phyloP scores from a whole-genome alignment of 2,113 vertebrate species.

The Zootoca vivipara region DNA sequence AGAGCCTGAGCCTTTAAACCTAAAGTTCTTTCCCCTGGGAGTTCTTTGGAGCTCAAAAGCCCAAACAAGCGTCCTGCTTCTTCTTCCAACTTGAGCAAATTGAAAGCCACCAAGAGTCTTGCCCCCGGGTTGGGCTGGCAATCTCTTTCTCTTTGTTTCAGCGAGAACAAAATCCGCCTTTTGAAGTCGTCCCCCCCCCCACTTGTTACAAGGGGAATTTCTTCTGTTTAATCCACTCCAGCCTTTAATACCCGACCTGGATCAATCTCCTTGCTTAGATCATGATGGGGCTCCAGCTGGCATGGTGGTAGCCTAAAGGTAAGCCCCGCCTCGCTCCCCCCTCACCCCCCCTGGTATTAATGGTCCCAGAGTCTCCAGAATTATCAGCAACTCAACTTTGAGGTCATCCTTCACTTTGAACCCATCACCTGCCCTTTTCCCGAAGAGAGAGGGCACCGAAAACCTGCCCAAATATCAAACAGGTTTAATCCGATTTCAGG shows the following conservation, averaged over 20 bases:
- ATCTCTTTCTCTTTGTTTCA: slow-evolving; percentile 80
- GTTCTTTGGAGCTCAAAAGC: slow-evolving; percentile 39
- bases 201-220: slow-evolving; percentile 80
- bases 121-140: slow-evolving; percentile 75
- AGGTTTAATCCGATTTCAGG: slow-evolving; percentile 63
- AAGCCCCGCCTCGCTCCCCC: background rate
- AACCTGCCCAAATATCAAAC: slow-evolving; percentile 51
- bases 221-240: slow-evolving; percentile 88
- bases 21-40: slow-evolving; percentile 58
- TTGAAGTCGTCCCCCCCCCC: slow-evolving; percentile 80
- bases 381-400: slow-evolving; percentile 62
- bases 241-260: slow-evolving; percentile 84
- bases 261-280: slow-evolving; percentile 82
- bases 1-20: slow-evolving; percentile 67
- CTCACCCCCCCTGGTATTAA: slow-evolving; percentile 25
- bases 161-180: slow-evolving; percentile 82
- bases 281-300: slow-evolving; percentile 73
- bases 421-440: slow-evolving; percentile 64
- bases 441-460: slow-evolving; percentile 29
- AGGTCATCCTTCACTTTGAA: slow-evolving; percentile 67
- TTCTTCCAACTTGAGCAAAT: slow-evolving; percentile 68
- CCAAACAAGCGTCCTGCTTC: slow-evolving; percentile 37
- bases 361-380: slow-evolving; percentile 67
- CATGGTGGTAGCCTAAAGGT: slow-evolving; percentile 72
- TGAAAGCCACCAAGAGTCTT: slow-evolving; percentile 78